A percentile compares a stretch with the other conserved stretches of the same genome.
Conservation (phyloP, 2,797 vertebrate genomes). For the Esox masquinongy region DNA sequence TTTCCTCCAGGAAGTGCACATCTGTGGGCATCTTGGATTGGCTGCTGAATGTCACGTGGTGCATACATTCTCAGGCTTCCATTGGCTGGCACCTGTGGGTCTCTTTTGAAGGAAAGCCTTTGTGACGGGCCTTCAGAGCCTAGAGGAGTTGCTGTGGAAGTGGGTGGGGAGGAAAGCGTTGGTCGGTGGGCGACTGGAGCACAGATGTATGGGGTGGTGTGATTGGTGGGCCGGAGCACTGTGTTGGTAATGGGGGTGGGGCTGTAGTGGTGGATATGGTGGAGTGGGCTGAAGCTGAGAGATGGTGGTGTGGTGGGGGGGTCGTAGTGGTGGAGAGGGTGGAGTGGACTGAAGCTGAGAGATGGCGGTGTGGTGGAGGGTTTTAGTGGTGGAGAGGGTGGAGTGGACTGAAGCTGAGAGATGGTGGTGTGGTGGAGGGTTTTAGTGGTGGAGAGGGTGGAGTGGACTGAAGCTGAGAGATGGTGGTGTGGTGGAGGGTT, state of each 20-base stretch:
- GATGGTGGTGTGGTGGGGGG: no score
- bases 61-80: constrained; percentile 45
- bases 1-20: constrained; percentile 76
- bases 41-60: constrained; percentile 58
- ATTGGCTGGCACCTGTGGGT: constrained; percentile 77
- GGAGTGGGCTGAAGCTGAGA: no score
- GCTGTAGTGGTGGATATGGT: no score
- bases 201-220: background rate
- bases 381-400: no score
- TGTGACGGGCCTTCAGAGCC: constrained; percentile 75
- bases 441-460: no score
- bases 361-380: no score
- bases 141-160: constrained; percentile 69
- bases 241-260: background rate
- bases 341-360: no score
- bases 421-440: no score
- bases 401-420: no score
- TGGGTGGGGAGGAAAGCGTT: constrained; percentile 67
- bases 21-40: constrained; percentile 62
- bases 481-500: no score
- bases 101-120: constrained; percentile 74
- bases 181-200: constrained; percentile 47
- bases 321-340: no score
- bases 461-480: background rate
- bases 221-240: background rate